Base-by-base conservation (phyloP, 1,140 invertebrate genomes). In the Panulirus ornatus region DNA sequence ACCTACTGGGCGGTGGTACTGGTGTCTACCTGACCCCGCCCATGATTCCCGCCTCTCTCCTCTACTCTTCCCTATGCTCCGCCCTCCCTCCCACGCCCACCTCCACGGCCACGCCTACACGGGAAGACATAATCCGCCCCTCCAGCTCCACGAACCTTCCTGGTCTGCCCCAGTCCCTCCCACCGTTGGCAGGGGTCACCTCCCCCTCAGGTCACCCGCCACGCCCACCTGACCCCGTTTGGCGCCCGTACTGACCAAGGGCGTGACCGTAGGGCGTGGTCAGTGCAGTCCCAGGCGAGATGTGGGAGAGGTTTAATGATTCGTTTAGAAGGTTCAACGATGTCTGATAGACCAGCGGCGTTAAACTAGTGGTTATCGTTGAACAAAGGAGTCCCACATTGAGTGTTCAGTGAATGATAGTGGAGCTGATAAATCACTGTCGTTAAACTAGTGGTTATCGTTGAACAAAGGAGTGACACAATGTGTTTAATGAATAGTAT, bases 61-160 rank as follows among this genome's bases (percentile, higher is more conserved):
- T 87, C 54, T 87, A 87, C 27, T 78, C 85, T 34, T 87, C 85
- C 51, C 51, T 87, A 3, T 87, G 85, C 54, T 79, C 85, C 22
- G 75, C 51, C 51, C 75, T 87, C 38, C 85, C 85, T 16, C 85
- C 47, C 73, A 76, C 51, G 36, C 85, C 85, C 36, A 42, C 76
- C 36, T 63, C 85, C 51, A 27, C 54, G 8, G 51, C 85, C 51
- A 83, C 79, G 51, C 84, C 71, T 66, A 44, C 70, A 2, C 47
- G 40, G n/a, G 84, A 86, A 11, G 84, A 86, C 47, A 14, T 76
- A 3, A 34, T 58, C 22, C 44, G 71, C 27, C 66, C 84, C 5
- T 40, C 71, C 51, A 36, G 71, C 11, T 51, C 84, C 27, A 19
- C 85, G 14, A 58, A 30, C 47, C 38, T 42, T 2, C 36, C 19